Evolutionary conservation across 2,113 vertebrate species (phyloP), one percentile per base, ranked within the genome.

Genomic region (Mirounga angustirostris): DNA sequence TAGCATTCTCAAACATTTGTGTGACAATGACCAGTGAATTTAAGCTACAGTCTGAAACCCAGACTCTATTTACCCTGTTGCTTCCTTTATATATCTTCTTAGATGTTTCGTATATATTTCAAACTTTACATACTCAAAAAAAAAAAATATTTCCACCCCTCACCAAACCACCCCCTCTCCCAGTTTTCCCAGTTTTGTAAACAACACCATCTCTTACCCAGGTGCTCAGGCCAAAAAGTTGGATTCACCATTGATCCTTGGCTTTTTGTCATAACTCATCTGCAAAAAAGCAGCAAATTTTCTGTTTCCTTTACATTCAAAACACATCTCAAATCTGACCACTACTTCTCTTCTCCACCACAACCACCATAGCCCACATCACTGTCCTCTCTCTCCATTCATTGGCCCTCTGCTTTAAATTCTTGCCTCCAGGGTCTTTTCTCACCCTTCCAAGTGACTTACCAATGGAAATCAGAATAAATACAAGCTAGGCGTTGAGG

Each of bases 391-490:
- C 11, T 81, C 36, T 73, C 22, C 24, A 8, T 24, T 81, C 36
- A 33, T 0, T 84, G 10, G 0, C 3, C 65, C 26, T 10, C 13
- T 86, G 22, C 73, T 86, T 95, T 95, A 92, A 74, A 46, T 6
- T 82, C n/a, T 52, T 76, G 50, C 11, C 22, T 30, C 43, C 40
- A 59, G 9, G 40, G 5, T 50, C 28, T 84, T 82, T 90, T 12
- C 63, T 40, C 69, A 96, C 5, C 30, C 19, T 61, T 79, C 76
- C 58, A 15, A 94, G 6, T 74, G 58, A 67, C 15, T 95, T 33
- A 69, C 46, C 84, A 71, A 58, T 63, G 5, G n/a, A 90, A 97
- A 87, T 88, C 56, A 90, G 40, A 90, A 93, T 54, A 74, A 86
- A 87, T 67, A 21, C 3, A 79, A 11, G 14, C 56, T 40, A 74